These are phyloP conservation scores for Sphaerodactylus townsendi DNA, from an alignment of 2,113 vertebrate species.

Conservation along the genomic window DNA sequence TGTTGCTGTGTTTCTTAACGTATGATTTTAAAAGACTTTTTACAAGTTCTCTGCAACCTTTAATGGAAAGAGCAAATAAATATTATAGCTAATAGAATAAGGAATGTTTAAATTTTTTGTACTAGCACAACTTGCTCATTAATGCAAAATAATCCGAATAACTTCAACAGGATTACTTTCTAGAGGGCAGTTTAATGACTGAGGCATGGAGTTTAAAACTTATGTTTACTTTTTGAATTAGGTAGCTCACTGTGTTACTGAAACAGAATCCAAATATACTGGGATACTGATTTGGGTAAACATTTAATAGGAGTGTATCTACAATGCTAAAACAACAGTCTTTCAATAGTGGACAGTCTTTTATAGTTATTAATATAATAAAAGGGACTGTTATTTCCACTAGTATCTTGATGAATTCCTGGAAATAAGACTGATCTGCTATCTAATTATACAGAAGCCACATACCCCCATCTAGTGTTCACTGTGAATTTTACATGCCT, in stretches of 20 bases:
- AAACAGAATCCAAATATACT: background rate
- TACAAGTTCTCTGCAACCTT: background rate
- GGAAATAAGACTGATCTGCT: background rate
- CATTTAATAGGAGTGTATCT: background rate
- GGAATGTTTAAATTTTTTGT: background rate
- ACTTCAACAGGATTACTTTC: background rate
- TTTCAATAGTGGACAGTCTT: background rate
- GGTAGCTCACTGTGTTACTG: background rate
- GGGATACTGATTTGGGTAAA: background rate
- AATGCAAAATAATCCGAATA: background rate
- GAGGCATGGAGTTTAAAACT: background rate
- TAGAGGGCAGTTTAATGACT: background rate
- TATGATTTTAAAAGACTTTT: background rate
- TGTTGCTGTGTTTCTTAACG: background rate
- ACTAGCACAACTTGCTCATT: background rate
- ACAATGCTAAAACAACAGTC: background rate
- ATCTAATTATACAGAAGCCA: slow-evolving; percentile 36
- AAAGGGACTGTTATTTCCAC: background rate
- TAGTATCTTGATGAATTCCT: background rate
- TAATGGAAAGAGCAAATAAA: background rate
- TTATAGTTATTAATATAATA: background rate
- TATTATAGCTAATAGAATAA: background rate
- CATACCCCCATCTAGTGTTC: slow-evolving; percentile 77
- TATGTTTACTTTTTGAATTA: slow-evolving; percentile 2
- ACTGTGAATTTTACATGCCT: slow-evolving; percentile 25